Percentiles rank a stretch among this genome's conserved stretches.
These are phyloP conservation scores for Lonchura striata DNA, from an alignment of 2,113 vertebrate genomes.

Conservation along the genomic window DNA sequence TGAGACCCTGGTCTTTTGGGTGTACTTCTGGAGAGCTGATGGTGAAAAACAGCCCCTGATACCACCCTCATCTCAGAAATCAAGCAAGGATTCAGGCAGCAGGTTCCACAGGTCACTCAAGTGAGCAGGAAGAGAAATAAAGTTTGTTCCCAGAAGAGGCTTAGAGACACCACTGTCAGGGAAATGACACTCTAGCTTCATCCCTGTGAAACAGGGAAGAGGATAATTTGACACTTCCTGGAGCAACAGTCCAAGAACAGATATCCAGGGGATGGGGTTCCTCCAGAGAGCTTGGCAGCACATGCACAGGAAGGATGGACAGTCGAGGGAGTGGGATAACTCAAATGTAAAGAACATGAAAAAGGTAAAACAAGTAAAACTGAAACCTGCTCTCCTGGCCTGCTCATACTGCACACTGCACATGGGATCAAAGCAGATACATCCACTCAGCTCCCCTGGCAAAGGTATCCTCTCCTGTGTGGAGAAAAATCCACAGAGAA, in stretches of 20 bases:
- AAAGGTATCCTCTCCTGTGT: neutral
- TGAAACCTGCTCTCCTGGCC: neutral
- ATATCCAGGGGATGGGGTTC: neutral
- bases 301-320: fast-evolving
- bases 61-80: neutral
- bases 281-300: neutral
- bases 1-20: neutral
- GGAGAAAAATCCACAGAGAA: neutral
- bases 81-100: neutral
- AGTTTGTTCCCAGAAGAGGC: neutral
- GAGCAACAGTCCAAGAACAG: neutral
- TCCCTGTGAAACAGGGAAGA: neutral
- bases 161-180: neutral
- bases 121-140: neutral
- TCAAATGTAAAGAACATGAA: neutral
- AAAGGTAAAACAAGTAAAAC: neutral
- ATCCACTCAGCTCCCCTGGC: neutral
- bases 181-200: neutral
- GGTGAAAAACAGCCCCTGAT: neutral
- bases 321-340: neutral
- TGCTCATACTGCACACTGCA: neutral
- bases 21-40: neutral
- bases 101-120: neutral
- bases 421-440: fast-evolving
- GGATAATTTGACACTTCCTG: neutral